Conservation (phyloP, 1,140 invertebrate species). For the Procambarus virginalis region DNA sequence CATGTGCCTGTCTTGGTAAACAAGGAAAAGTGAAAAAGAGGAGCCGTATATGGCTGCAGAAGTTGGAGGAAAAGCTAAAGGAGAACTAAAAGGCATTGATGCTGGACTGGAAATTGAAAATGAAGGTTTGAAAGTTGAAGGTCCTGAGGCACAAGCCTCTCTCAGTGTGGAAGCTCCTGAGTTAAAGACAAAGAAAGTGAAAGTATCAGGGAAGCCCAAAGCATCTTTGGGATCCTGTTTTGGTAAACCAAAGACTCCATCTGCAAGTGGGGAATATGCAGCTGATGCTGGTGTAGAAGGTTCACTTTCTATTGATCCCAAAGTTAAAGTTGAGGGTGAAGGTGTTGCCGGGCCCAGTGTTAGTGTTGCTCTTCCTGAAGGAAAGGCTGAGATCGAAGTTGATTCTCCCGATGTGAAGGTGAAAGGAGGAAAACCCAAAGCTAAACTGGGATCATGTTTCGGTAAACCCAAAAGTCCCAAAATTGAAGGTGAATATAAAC, state of each 20-base stretch:
- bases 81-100: slow-evolving; percentile 25
- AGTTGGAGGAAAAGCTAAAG: slow-evolving; percentile 18
- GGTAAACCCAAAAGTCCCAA: slow-evolving; percentile 33
- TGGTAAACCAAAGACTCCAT: slow-evolving; percentile 38
- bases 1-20: slow-evolving; percentile 55
- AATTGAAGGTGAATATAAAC: slow-evolving; percentile 39
- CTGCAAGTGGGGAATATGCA: slow-evolving; percentile 26
- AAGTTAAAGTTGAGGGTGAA: slow-evolving; percentile 1
- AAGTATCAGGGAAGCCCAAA: slow-evolving; percentile 35
- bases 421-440: slow-evolving; percentile 41
- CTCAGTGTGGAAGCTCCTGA: slow-evolving; percentile 2
- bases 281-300: neutral
- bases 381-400: slow-evolving; percentile 5
- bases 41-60: slow-evolving; percentile 35
- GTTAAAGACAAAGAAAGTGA: slow-evolving; percentile 5
- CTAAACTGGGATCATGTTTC: slow-evolving; percentile 39
- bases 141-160: neutral
- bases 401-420: slow-evolving; percentile 24
- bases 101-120: neutral
- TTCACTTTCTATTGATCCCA: neutral
- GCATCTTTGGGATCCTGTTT: slow-evolving; percentile 49
- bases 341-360: slow-evolving; percentile 16
- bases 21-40: slow-evolving; percentile 31
- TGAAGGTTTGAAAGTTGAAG: neutral
- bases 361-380: neutral